These are phyloP conservation scores for Oncorhynchus gorbuscha DNA, from an alignment of 2,113 vertebrate species.

Conservation along the genomic window DNA sequence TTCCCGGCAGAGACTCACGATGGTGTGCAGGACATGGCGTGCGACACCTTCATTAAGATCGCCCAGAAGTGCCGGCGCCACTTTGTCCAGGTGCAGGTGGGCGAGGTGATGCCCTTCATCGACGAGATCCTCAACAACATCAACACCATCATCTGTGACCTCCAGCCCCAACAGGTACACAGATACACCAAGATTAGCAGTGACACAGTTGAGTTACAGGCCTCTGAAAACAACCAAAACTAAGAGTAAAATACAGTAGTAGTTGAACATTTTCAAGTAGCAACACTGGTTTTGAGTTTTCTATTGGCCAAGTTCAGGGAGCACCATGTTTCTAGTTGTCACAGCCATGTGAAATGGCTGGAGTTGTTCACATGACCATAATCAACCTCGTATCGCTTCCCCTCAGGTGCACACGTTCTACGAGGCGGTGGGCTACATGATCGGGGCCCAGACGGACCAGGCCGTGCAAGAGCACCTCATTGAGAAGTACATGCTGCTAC, in stretches of 20 bases:
- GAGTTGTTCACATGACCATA: neutral
- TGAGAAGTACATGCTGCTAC: slow-evolving; percentile 95
- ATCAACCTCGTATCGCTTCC: neutral
- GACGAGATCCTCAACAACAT: slow-evolving; percentile 97
- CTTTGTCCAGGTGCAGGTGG: slow-evolving; percentile 95
- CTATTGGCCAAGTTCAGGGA: too few species aligned
- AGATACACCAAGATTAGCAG: neutral
- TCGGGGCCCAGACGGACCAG: slow-evolving; percentile 92
- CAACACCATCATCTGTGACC: slow-evolving; percentile 97
- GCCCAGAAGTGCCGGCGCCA: slow-evolving; percentile 94
- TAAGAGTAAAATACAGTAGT: too few species aligned
- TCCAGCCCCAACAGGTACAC: slow-evolving; percentile 92
- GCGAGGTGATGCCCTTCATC: slow-evolving; percentile 97
- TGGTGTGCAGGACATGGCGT: slow-evolving; percentile 96
- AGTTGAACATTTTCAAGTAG: too few species aligned
- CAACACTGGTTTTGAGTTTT: too few species aligned
- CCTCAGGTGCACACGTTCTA: slow-evolving; percentile 92
- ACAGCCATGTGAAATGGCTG: too few species aligned
- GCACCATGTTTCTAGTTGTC: too few species aligned
- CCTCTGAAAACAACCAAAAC: too few species aligned
- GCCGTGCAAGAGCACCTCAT: slow-evolving; percentile 92
- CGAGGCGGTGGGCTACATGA: slow-evolving; percentile 97
- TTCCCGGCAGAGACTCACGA: slow-evolving; percentile 87
- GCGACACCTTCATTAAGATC: slow-evolving; percentile 97
- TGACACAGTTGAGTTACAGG: too few species aligned